phyloP scores from a whole-genome alignment of 2,888 invertebrate genomes.

The Phlogophora meticulosa region DNA sequence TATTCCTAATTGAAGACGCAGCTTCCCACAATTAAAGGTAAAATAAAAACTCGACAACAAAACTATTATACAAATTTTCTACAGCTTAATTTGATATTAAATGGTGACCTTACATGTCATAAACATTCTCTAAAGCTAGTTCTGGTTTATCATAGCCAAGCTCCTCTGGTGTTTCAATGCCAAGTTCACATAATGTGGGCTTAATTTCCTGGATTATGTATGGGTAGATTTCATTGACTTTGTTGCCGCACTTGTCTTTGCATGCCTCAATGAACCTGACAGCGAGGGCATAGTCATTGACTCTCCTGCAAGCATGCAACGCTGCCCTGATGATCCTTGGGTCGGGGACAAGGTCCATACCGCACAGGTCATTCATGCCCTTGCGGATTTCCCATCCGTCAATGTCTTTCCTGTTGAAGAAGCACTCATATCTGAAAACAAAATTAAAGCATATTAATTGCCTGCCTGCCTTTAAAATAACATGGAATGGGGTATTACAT shows the following conservation, averaged over 20 bases:
- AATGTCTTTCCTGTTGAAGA: slow-evolving; percentile 96
- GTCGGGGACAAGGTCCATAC: slow-evolving; percentile 98
- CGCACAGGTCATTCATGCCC: slow-evolving; percentile 96
- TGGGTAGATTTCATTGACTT: slow-evolving; percentile 95
- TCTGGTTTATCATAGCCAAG: slow-evolving; percentile 99
- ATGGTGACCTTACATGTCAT: slow-evolving; percentile 90
- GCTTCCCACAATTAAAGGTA: slow-evolving; percentile 76
- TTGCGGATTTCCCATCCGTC: slow-evolving; percentile 99
- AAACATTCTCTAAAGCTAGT: slow-evolving; percentile 95
- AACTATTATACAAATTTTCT: slow-evolving; percentile 88
- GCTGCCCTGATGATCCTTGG: slow-evolving; percentile 97
- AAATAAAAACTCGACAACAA: slow-evolving; percentile 84
- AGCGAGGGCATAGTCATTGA: slow-evolving; percentile 98
- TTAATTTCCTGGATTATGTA: slow-evolving; percentile 97
- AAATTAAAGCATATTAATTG: slow-evolving; percentile 57
- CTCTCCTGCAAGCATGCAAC: slow-evolving; percentile 96
- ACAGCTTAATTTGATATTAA: slow-evolving; percentile 79
- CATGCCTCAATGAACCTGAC: slow-evolving; percentile 98
- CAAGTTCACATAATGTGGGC: slow-evolving; percentile 98
- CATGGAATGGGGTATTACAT: not conserved
- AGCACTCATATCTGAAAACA: slow-evolving; percentile 93
- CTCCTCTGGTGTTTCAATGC: slow-evolving; percentile 98
- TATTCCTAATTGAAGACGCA: slow-evolving; percentile 72
- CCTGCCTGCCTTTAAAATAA: not conserved
- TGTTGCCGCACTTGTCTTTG: slow-evolving; percentile 96